phyloP scores from a whole-genome alignment of 2,888 invertebrate species.

The Yponomeuta sedellus region DNA sequence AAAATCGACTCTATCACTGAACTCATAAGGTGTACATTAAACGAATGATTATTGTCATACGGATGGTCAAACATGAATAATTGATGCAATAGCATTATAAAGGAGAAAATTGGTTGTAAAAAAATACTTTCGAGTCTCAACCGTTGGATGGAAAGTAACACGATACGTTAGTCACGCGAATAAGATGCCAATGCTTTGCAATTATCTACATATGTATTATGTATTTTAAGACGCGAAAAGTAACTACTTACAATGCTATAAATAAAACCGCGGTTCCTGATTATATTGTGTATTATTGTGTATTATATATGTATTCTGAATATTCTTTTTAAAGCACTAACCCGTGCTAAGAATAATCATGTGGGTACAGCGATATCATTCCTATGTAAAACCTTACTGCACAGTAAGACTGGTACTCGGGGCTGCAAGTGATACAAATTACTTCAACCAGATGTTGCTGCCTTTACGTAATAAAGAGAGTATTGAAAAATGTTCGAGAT shows the following conservation, averaged over 20 bases:
- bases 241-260: no score
- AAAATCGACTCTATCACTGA: neutral
- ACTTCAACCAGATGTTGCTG: no score
- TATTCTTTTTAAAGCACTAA: no score
- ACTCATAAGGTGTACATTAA: neutral
- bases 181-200: slow-evolving; percentile 35
- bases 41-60: neutral
- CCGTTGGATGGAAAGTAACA: slow-evolving; percentile 58
- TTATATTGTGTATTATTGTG: no score
- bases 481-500: no score
- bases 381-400: no score
- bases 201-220: slow-evolving; percentile 40
- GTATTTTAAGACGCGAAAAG: slow-evolving; percentile 34
- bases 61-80: slow-evolving; percentile 21
- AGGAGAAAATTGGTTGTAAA: slow-evolving; percentile 56
- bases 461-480: no score
- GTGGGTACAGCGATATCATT: no score
- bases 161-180: slow-evolving; percentile 45
- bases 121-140: slow-evolving; percentile 61
- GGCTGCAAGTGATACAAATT: no score
- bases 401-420: no score
- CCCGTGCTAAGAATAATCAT: no score
- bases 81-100: slow-evolving; percentile 44
- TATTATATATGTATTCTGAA: no score
- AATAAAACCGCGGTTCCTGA: neutral